A percentile compares a stretch with the other conserved stretches of the same genome.
Evolutionary conservation across 2,113 vertebrate species (phyloP).

Genomic region (Hypocryptadius cinnamomeus): DNA sequence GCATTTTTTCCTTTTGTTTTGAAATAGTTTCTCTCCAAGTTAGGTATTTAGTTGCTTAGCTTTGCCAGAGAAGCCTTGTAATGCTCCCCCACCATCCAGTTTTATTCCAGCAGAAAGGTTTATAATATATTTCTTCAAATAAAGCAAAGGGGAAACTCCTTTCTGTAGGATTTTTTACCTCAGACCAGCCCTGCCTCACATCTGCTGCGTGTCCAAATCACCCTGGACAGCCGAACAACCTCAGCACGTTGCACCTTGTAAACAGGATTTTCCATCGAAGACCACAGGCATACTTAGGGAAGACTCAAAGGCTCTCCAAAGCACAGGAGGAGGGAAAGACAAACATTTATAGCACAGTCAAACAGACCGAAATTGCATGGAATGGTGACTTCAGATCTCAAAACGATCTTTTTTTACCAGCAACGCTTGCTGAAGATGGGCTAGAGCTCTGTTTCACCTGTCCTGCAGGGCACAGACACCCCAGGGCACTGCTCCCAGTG

Average conservation of each 20-base stretch:
- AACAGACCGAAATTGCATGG: neutral
- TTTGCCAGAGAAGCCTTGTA: neutral
- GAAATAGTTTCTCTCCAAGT: neutral
- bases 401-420: neutral
- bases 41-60: neutral
- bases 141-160: neutral
- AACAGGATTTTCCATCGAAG: neutral
- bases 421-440: neutral
- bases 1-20: neutral
- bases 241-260: neutral
- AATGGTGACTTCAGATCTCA: neutral
- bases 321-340: neutral
- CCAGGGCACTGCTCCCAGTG: neutral
- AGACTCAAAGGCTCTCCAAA: neutral
- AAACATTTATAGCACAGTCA: neutral
- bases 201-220: neutral
- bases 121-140: neutral
- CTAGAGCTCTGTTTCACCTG: neutral
- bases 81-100: neutral
- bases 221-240: neutral
- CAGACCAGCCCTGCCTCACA: neutral
- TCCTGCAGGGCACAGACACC: neutral
- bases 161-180: neutral
- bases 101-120: neutral
- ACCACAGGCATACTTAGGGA: neutral